Evolutionary conservation across 2,888 invertebrate species (phyloP).

Genomic region (Entomobrya proxima): DNA sequence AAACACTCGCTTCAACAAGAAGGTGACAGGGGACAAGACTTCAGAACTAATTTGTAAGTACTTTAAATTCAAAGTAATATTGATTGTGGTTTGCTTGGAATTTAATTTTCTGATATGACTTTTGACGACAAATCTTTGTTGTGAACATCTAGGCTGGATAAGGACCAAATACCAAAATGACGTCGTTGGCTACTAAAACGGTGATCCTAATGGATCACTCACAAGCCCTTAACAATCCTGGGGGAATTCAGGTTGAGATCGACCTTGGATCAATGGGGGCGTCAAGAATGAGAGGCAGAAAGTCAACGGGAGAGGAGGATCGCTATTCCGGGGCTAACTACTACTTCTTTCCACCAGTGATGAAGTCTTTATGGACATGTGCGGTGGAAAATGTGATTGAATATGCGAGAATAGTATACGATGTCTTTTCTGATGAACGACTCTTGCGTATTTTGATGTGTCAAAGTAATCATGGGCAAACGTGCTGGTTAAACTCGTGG

Average conservation of each 20-base stretch:
- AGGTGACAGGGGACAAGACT: no score
- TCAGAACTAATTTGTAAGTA: no score
- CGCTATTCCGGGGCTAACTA: background rate
- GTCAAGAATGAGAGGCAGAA: constrained; percentile 25
- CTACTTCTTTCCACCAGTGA: constrained; percentile 84
- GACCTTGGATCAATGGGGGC: constrained; percentile 81
- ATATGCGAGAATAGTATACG: constrained; percentile 97
- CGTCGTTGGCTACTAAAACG: constrained; percentile 82
- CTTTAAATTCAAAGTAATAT: no score
- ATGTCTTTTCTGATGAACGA: constrained; percentile 94
- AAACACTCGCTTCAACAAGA: no score
- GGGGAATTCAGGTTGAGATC: constrained; percentile 89
- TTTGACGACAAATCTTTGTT: background rate
- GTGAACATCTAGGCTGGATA: background rate
- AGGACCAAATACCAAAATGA: constrained; percentile 81
- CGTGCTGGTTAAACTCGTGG: constrained; percentile 90
- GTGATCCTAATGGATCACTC: constrained; percentile 97
- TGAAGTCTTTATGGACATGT: constrained; percentile 97
- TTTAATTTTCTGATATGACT: no score
- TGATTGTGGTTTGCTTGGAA: no score
- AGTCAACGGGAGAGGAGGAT: constrained; percentile 48
- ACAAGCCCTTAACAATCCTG: constrained; percentile 91
- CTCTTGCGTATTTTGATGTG: constrained; percentile 91
- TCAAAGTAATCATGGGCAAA: constrained; percentile 80
- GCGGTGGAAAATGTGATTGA: constrained; percentile 96